Evolutionary conservation across 2,888 invertebrate genomes (phyloP).

Genomic region (Chromoteleia sp.): DNA sequence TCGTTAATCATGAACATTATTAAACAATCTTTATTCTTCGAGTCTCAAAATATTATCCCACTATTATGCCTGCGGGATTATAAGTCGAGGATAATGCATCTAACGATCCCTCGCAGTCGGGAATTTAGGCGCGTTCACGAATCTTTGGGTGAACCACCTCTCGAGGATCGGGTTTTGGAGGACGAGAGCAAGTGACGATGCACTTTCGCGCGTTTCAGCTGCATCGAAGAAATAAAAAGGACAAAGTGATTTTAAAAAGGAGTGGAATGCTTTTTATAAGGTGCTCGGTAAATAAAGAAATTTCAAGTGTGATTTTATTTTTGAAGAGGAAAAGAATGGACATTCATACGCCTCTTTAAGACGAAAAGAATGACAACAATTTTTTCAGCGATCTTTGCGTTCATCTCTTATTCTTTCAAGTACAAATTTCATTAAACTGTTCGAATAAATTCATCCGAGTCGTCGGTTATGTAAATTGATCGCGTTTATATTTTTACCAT

Average conservation of each 20-base stretch:
- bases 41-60: conserved; percentile 52
- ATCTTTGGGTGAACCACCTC: conserved; percentile 57
- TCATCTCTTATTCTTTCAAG: no score
- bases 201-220: conserved; percentile 47
- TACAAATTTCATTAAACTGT: no score
- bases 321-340: conserved; percentile 9
- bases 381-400: no score
- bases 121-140: conserved; percentile 58
- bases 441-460: no score
- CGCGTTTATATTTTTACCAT: no score
- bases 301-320: conserved; percentile 39
- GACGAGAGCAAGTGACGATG: conserved; percentile 49
- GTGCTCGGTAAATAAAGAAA: conserved; percentile 47
- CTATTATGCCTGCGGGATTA: conserved; percentile 70
- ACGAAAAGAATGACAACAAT: no score
- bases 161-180: conserved; percentile 5
- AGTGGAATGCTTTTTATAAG: conserved; percentile 46
- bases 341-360: no score
- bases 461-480: no score
- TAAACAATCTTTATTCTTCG: conserved; percentile 34
- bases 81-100: conserved; percentile 81
- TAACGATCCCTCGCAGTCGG: conserved; percentile 75
- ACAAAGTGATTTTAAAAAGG: conserved; percentile 34
- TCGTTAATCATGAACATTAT: conserved; percentile 42
- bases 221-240: conserved; percentile 36